Percentiles rank a stretch among this genome's conserved stretches.
Conservation (phyloP, 1,140 invertebrate species). For the Ganaspis sp. region DNA sequence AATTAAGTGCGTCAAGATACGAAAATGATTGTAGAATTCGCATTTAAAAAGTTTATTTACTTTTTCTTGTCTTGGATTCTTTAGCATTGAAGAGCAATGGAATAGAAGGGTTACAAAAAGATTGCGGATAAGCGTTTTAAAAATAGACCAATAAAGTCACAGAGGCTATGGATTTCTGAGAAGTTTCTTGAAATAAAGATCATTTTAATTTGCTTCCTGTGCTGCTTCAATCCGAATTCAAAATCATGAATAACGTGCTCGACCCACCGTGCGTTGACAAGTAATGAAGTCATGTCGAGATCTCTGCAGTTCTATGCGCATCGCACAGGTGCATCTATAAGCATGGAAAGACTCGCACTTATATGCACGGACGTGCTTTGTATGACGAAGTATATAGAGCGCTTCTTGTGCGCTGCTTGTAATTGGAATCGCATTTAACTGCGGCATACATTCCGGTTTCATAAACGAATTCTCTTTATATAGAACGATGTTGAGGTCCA, state of each 20-base stretch:
- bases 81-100: too few relatives aligned
- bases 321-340: constrained; percentile 22
- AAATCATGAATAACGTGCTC: constrained; percentile 11
- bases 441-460: constrained; percentile 15
- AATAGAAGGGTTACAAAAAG: too few relatives aligned
- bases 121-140: not conserved
- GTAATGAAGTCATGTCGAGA: constrained; percentile 23
- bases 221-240: constrained; percentile 21
- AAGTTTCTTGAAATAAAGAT: constrained; percentile 4
- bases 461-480: constrained; percentile 6
- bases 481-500: not conserved
- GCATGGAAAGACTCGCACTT: constrained; percentile 15
- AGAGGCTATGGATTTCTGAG: not conserved
- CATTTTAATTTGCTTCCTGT: constrained; percentile 18
- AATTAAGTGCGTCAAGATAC: too few relatives aligned
- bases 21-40: too few relatives aligned
- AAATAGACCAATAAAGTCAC: constrained; percentile 1
- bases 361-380: constrained; percentile 25
- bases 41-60: too few relatives aligned
- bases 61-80: too few relatives aligned
- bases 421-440: constrained; percentile 24
- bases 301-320: not conserved
- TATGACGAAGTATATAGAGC: constrained; percentile 1
- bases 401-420: constrained; percentile 1
- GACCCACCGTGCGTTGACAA: constrained; percentile 27